Percentiles rank a stretch among this genome's conserved stretches.
Evolutionary conservation across 23 tunicate species (phyloP).

Genomic region (Ascidia mentula): DNA sequence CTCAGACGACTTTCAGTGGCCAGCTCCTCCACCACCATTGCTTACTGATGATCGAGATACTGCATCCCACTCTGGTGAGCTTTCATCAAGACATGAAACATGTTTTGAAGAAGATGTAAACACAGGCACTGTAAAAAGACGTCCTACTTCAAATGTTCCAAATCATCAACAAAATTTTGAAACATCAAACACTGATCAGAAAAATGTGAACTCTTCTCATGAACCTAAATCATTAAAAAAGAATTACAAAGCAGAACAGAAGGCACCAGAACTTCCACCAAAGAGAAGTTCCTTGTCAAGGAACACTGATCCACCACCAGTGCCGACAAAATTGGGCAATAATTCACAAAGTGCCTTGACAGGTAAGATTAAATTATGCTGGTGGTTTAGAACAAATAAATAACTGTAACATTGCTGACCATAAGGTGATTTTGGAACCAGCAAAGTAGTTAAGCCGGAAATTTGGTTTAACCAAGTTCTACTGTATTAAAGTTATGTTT

Average conservation of each 20-base stretch:
- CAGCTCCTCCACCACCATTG: conserved; percentile 57
- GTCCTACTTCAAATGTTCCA: conserved; percentile 9
- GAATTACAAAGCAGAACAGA: neutral
- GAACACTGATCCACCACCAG: neutral
- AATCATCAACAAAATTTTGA: neutral
- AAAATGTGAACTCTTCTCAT: neutral
- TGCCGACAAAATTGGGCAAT: neutral
- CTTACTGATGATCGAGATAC: conserved; percentile 7
- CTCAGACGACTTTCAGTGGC: conserved; percentile 60
- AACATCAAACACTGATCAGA: neutral
- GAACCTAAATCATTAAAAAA: too few relatives aligned
- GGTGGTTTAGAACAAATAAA: too few relatives aligned
- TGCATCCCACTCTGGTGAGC: neutral
- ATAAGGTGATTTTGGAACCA: too few relatives aligned
- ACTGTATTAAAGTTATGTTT: too few relatives aligned
- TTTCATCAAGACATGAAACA: neutral
- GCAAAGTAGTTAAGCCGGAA: too few relatives aligned
- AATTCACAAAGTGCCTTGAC: too few relatives aligned
- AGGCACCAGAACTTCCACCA: neutral
- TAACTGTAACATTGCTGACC: too few relatives aligned
- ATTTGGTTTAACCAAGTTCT: neutral
- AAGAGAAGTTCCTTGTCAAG: neutral
- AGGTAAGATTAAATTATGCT: too few relatives aligned
- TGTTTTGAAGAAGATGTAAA: conserved; percentile 44
- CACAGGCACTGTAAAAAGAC: conserved; percentile 47